A percentile compares a stretch with the other conserved stretches of the same genome.
These are phyloP conservation scores for Paracyclopina nana DNA, from an alignment of 1,140 invertebrate genomes.

Conservation along the genomic window DNA sequence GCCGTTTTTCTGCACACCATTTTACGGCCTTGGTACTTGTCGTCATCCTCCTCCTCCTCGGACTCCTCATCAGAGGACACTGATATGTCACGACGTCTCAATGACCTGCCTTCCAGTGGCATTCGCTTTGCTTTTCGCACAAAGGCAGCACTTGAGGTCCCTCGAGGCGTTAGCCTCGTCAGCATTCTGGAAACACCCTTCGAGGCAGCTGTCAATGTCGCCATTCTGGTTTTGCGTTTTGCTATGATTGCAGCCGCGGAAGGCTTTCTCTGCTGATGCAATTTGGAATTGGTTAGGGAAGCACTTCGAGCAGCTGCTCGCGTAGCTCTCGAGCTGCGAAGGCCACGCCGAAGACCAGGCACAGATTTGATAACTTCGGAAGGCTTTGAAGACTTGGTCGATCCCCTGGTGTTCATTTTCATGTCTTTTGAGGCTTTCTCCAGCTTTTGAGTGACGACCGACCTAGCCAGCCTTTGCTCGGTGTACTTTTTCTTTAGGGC, in stretches of 20 bases:
- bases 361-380: too few relatives aligned
- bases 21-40: background rate
- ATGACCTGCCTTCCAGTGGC: background rate
- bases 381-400: background rate
- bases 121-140: background rate
- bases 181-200: constrained; percentile 5
- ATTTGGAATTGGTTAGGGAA: background rate
- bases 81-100: background rate
- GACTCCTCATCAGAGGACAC: background rate
- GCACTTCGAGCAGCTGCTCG: background rate
- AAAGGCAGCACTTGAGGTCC: constrained; percentile 10
- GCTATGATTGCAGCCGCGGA: constrained; percentile 7
- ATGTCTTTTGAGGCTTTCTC: too few relatives aligned
- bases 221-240: constrained; percentile 6
- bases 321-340: background rate
- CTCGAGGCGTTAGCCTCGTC: constrained; percentile 1
- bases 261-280: background rate
- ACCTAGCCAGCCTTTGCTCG: constrained; percentile 3
- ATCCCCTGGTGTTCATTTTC: background rate
- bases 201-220: background rate
- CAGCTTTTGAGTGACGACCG: too few relatives aligned
- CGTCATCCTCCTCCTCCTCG: background rate
- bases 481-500: constrained; percentile 11
- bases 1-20: background rate
- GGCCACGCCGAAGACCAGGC: background rate